Evolutionary conservation across 2,888 invertebrate genomes (phyloP).

Genomic region (Diploptera punctata): DNA sequence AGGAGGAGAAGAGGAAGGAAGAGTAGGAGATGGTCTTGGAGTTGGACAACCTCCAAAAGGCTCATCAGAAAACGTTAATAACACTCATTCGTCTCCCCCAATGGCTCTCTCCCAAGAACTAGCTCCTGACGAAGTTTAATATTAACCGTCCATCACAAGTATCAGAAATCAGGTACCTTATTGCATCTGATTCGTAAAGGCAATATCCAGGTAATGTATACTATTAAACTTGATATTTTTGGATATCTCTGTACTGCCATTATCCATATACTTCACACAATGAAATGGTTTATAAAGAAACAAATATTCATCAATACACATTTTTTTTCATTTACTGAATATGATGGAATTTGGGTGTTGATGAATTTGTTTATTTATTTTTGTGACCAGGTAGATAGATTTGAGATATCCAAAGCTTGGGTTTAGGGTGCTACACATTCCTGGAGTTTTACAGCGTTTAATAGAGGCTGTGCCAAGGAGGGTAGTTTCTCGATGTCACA

Average conservation of each 20-base stretch:
- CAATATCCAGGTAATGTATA: constrained; percentile 3
- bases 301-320: no score
- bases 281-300: no score
- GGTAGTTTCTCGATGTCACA: neutral
- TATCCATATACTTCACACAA: no score
- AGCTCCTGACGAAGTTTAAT: constrained; percentile 53
- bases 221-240: neutral
- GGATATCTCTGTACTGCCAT: no score
- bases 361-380: no score
- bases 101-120: constrained; percentile 45
- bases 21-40: constrained; percentile 41
- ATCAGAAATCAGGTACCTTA: neutral
- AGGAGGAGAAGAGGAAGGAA: constrained; percentile 39
- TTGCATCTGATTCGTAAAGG: neutral
- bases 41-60: constrained; percentile 38
- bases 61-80: constrained; percentile 41
- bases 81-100: constrained; percentile 42
- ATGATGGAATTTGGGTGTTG: no score
- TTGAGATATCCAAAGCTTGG: neutral
- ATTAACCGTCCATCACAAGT: constrained; percentile 6
- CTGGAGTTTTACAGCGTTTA: neutral
- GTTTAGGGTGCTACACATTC: neutral
- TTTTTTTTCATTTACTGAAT: no score
- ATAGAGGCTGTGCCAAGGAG: constrained; percentile 3
- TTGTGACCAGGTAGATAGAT: no score